These are phyloP conservation scores for Morelia viridis DNA, from an alignment of 2,797 vertebrate genomes.

Conservation along the genomic window DNA sequence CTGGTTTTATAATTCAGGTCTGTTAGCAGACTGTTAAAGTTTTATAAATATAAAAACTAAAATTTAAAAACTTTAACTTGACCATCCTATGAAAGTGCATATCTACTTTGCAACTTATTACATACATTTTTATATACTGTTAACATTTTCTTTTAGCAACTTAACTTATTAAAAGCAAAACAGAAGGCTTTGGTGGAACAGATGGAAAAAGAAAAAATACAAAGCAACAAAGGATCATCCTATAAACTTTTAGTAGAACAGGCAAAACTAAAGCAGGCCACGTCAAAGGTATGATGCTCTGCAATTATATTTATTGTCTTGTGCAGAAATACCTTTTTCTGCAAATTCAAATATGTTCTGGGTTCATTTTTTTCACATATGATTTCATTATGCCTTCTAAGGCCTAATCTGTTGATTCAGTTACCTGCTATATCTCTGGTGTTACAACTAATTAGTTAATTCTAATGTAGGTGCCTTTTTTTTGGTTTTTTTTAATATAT, in stretches of 20 bases:
- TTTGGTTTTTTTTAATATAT: neutral
- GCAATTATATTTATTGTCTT: constrained; percentile 62
- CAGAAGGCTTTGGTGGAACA: constrained; percentile 99
- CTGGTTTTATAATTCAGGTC: constrained; percentile 28
- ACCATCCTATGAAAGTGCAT: constrained; percentile 58
- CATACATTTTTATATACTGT: constrained; percentile 74
- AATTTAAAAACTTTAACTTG: constrained; percentile 48
- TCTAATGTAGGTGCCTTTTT: neutral
- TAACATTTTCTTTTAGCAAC: constrained; percentile 88
- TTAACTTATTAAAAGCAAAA: constrained; percentile 99
- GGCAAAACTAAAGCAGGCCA: constrained; percentile 98
- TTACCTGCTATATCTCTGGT: constrained; percentile 27
- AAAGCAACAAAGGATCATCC: constrained; percentile 99
- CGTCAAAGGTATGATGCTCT: constrained; percentile 89
- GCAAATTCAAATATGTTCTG: constrained; percentile 58
- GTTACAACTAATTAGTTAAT: constrained; percentile 29
- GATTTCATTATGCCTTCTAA: constrained; percentile 47
- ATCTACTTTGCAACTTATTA: constrained; percentile 70
- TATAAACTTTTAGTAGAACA: constrained; percentile 99
- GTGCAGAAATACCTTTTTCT: constrained; percentile 59
- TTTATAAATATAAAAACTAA: constrained; percentile 35
- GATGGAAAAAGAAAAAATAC: constrained; percentile 99
- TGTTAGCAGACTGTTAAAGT: neutral
- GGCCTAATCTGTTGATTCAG: constrained; percentile 41
- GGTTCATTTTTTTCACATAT: constrained; percentile 41